Conservation (phyloP, 2,888 invertebrate genomes). For the Opisthograptis luteolata region DNA sequence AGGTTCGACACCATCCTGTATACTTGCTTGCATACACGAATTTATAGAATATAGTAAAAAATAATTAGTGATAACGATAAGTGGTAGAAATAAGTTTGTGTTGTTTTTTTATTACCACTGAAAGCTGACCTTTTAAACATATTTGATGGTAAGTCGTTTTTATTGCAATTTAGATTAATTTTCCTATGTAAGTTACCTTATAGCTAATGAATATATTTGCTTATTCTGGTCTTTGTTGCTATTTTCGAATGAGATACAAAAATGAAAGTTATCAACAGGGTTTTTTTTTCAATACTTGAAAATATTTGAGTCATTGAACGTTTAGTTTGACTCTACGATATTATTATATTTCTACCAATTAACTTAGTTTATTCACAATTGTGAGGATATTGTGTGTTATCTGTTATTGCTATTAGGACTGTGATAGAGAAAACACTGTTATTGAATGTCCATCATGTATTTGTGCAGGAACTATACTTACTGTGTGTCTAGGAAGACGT, state of each 20-base stretch:
- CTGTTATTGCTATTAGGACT: constrained; percentile 42
- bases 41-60: constrained; percentile 9
- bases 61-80: constrained; percentile 1
- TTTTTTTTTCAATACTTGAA: neutral
- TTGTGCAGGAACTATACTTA: too few relatives aligned
- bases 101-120: neutral
- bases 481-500: too few relatives aligned
- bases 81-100: neutral
- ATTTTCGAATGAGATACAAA: too few relatives aligned
- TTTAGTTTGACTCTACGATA: neutral
- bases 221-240: too few relatives aligned
- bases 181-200: neutral
- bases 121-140: neutral
- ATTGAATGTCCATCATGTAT: constrained; percentile 49
- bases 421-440: constrained; percentile 51
- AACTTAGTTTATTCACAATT: constrained; percentile 27
- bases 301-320: too few relatives aligned
- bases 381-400: constrained; percentile 28
- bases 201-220: too few relatives aligned
- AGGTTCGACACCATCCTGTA: neutral
- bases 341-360: too few relatives aligned
- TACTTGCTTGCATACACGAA: constrained; percentile 11
- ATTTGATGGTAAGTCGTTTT: neutral
- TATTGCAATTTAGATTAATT: constrained; percentile 5
- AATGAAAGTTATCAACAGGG: too few relatives aligned